These are phyloP conservation scores for Thymelicus acteon DNA, from an alignment of 2,888 invertebrate species.

Conservation along the genomic window DNA sequence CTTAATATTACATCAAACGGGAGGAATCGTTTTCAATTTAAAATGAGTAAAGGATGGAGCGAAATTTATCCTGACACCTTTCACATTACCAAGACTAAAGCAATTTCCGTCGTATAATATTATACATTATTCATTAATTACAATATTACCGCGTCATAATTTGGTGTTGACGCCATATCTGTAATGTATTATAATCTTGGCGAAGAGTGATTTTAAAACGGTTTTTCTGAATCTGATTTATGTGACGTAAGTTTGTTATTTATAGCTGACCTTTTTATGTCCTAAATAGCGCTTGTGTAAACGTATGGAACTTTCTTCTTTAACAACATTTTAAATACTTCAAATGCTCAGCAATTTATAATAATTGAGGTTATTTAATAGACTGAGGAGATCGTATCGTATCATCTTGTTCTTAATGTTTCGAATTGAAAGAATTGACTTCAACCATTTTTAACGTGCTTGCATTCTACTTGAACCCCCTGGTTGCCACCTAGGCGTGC, in stretches of 20 bases:
- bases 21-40: too few relatives aligned
- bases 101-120: not conserved
- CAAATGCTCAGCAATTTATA: not conserved
- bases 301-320: not conserved
- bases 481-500: too few relatives aligned
- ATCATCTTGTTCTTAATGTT: too few relatives aligned
- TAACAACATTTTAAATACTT: slow-evolving; percentile 16
- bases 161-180: slow-evolving; percentile 14
- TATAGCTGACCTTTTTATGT: slow-evolving; percentile 22
- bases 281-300: slow-evolving; percentile 25
- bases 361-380: not conserved
- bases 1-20: too few relatives aligned
- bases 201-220: slow-evolving; percentile 9
- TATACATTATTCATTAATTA: slow-evolving; percentile 4
- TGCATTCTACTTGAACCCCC: too few relatives aligned
- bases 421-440: too few relatives aligned
- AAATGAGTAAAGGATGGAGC: too few relatives aligned
- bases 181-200: slow-evolving; percentile 10
- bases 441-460: too few relatives aligned
- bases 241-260: slow-evolving; percentile 21
- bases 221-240: slow-evolving; percentile 28
- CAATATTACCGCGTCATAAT: slow-evolving; percentile 10
- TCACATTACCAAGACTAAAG: not conserved
- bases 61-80: not conserved
- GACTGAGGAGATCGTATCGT: not conserved